phyloP scores from a whole-genome alignment of 2,113 vertebrate species.

The Hemichromis elongatus region DNA sequence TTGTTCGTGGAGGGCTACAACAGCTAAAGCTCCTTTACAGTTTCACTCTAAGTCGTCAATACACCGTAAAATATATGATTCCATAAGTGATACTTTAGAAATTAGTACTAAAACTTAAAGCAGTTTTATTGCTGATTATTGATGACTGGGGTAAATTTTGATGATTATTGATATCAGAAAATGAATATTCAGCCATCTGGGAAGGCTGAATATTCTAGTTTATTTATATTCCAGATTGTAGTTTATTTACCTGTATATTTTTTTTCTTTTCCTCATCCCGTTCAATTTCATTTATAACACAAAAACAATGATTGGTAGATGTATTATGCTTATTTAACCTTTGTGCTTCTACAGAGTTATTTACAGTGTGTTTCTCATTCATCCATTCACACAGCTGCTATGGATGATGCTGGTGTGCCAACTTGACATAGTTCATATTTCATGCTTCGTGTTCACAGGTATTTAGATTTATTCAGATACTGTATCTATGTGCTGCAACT shows the following conservation, averaged over 20 bases:
- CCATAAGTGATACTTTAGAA: background rate
- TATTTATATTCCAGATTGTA: background rate
- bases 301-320: background rate
- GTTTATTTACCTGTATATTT: background rate
- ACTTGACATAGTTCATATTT: background rate
- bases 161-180: background rate
- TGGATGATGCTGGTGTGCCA: background rate
- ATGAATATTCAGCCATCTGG: rapidly evolving
- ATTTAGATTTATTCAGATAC: background rate
- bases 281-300: background rate
- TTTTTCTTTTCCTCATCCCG: background rate
- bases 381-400: rapidly evolving
- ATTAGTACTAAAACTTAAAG: background rate
- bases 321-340: background rate
- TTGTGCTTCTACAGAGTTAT: background rate
- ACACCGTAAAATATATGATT: background rate
- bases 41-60: background rate
- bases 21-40: background rate
- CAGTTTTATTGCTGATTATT: background rate
- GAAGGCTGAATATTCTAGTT: background rate
- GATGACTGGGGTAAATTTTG: background rate
- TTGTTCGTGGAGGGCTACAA: background rate
- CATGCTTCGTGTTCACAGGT: background rate
- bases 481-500: background rate
- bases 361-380: background rate